Conservation (phyloP, 1,140 invertebrate genomes). For the Drosophila pruinosa region DNA sequence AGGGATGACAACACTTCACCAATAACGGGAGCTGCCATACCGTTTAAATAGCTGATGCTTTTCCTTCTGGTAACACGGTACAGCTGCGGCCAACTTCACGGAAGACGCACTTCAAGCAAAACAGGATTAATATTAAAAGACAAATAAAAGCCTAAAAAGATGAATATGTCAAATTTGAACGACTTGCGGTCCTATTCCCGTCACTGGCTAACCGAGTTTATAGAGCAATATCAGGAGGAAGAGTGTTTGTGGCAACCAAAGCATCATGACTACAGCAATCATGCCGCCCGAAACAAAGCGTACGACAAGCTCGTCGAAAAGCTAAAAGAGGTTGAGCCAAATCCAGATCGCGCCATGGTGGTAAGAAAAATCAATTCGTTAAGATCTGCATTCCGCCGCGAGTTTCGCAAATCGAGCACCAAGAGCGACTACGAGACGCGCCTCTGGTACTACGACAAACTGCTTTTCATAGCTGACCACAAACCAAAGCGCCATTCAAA, state of each 20-base stretch:
- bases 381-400: slow-evolving; percentile 73
- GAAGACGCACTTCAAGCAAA: slow-evolving; percentile 67
- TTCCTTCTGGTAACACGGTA: slow-evolving; percentile 11
- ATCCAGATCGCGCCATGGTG: slow-evolving; percentile 79
- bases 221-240: slow-evolving; percentile 79
- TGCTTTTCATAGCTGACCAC: slow-evolving; percentile 79
- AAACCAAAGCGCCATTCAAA: slow-evolving; percentile 64
- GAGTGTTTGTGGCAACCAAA: slow-evolving; percentile 82
- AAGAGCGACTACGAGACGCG: slow-evolving; percentile 78
- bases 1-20: neutral
- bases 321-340: slow-evolving; percentile 78
- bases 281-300: slow-evolving; percentile 69
- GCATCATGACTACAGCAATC: slow-evolving; percentile 81
- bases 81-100: slow-evolving; percentile 61
- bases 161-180: slow-evolving; percentile 60
- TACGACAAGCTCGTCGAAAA: slow-evolving; percentile 80
- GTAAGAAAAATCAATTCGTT: slow-evolving; percentile 79
- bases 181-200: slow-evolving; percentile 77
- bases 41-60: neutral
- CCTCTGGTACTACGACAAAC: slow-evolving; percentile 79
- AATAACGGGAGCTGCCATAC: neutral
- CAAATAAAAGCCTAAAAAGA: slow-evolving; percentile 43
- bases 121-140: slow-evolving; percentile 43
- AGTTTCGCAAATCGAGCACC: slow-evolving; percentile 65
- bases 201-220: slow-evolving; percentile 81